A percentile compares a stretch with the other conserved stretches of the same genome.
Conservation (phyloP, 2,888 invertebrate genomes). For the Hirtodrosophila histrioides region DNA sequence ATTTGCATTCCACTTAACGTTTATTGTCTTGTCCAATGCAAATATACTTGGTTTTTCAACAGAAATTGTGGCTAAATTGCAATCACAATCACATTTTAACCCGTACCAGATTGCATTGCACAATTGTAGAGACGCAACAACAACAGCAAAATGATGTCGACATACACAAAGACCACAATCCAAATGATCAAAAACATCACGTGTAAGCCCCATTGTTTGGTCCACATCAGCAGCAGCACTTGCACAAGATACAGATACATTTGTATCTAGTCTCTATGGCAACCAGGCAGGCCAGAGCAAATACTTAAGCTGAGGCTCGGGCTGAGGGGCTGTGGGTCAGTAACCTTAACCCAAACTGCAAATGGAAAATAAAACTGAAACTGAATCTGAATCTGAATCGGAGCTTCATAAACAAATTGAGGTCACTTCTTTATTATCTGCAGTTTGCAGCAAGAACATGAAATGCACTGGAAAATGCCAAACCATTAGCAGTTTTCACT, state of each 20-base stretch:
- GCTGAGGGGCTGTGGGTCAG: conserved; percentile 22
- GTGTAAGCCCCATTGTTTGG: conserved; percentile 26
- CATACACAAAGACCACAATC: conserved; percentile 21
- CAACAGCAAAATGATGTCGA: conserved; percentile 30
- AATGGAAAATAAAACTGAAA: conserved; percentile 24
- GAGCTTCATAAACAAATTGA: conserved; percentile 38
- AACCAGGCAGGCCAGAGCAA: conserved; percentile 8
- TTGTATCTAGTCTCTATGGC: conserved; percentile 16
- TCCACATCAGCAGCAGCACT: conserved; percentile 31
- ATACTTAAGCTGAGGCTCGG: background rate
- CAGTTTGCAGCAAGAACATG: conserved; percentile 8
- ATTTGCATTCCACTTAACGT: too few relatives aligned
- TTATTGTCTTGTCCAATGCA: background rate
- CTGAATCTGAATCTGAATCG: conserved; percentile 4
- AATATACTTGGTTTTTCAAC: conserved; percentile 7
- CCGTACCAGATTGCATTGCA: conserved; percentile 23
- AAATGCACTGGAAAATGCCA: conserved; percentile 26
- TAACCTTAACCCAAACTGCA: conserved; percentile 60
- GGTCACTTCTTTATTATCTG: conserved; percentile 50
- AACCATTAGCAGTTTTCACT: conserved; percentile 37
- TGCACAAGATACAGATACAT: conserved; percentile 32
- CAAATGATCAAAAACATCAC: conserved; percentile 22
- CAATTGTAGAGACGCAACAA: conserved; percentile 18
- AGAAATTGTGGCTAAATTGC: conserved; percentile 25
- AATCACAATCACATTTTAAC: conserved; percentile 23